Conservation (phyloP, 2,888 invertebrate genomes). For the Tetragonula carbonaria region DNA sequence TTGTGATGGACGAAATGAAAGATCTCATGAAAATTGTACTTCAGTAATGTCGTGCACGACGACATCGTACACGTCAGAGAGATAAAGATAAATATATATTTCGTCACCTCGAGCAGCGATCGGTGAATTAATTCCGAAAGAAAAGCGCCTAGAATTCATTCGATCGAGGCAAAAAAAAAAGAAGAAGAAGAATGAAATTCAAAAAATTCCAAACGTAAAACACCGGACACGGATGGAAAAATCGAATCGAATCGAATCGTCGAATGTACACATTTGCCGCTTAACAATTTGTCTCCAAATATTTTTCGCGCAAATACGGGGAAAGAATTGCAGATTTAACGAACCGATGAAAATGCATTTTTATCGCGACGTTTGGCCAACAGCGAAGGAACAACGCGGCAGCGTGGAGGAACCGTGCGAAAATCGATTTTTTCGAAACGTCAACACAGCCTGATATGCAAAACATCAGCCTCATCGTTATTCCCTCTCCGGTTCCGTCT, state of each 20-base stretch:
- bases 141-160: too few species aligned
- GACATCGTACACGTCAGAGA: too few species aligned
- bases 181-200: not conserved
- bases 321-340: not conserved
- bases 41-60: too few species aligned
- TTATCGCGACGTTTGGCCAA: constrained; percentile 15
- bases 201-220: not conserved
- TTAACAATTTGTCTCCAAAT: not conserved
- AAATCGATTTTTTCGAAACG: constrained; percentile 38
- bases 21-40: too few species aligned
- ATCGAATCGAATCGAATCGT: not conserved
- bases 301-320: not conserved
- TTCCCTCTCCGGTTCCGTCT: constrained; percentile 19
- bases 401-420: constrained; percentile 9
- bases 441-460: constrained; percentile 36
- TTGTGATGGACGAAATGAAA: too few species aligned
- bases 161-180: too few species aligned
- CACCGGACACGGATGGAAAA: not conserved
- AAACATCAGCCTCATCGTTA: constrained; percentile 37
- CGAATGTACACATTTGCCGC: not conserved
- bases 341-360: not conserved
- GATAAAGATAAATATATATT: too few species aligned
- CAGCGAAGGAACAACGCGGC: constrained; percentile 6
- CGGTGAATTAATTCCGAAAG: too few species aligned
- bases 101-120: too few species aligned